Base-by-base conservation (phyloP, 2,888 invertebrate genomes). In the Zonitis immaculata region DNA sequence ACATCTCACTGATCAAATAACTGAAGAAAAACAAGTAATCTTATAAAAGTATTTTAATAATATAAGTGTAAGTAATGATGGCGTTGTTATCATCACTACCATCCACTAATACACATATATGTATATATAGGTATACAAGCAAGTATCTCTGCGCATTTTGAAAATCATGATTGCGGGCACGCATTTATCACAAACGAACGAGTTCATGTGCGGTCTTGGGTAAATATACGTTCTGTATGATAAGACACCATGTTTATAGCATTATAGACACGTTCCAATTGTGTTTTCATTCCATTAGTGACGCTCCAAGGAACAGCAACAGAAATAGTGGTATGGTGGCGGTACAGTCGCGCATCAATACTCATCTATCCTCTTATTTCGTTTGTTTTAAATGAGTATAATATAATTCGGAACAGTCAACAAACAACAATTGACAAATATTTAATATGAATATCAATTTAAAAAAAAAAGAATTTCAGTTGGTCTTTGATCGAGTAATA, bases 251-350 rank as follows among this genome's bases (percentile, higher is more conserved):
- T 64, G 62, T 66, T 66, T 66, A 66, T 66, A 59, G 64, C 63
- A 60, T 63, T 63, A 66, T 61, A 66, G 64, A 64, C 65, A 64
- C 65, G 63, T 65, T 60, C 63, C 62, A 60, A 64, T 66, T 64
- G 67, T 66, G 62, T 65, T 67, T 67, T 67, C 65, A 61, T 67
- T 66, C 66, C 66, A 66, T 67, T 67, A 67, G 66, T 60, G 54
- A 59, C 61, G 63, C 65, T 61, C 55, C 61, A 54, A 51, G 58
- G 35, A 58, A 46, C 56, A 52, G 9, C 35, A 58, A 46, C 56
- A 52, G 9, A 16, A 35, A 16, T 35, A 8, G 32, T 14, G 6
- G 32, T 7, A 32, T 12, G 12, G n/a, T 30, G 35, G 35, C 2
- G 16, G n/a, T n/a, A 7, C 7, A 18, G 57, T 55, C 51, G 54